Conservation (phyloP, 2,797 vertebrate genomes). For the Brachymystax lenok region DNA sequence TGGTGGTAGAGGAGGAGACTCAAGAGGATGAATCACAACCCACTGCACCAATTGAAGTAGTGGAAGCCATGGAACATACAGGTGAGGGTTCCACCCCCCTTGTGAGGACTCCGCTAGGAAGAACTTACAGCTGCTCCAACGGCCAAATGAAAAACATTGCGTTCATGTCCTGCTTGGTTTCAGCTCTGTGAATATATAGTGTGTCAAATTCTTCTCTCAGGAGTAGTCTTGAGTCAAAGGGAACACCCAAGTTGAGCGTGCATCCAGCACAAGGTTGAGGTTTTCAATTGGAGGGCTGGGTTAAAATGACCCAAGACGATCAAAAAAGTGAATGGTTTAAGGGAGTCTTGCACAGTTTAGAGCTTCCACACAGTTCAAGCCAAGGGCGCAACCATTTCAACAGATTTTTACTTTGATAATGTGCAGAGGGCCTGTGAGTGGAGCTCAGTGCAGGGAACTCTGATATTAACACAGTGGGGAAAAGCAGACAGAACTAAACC, state of each 20-base stretch:
- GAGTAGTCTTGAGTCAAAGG: background rate
- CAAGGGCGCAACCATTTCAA: background rate
- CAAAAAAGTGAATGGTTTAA: too few relatives aligned
- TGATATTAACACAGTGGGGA: background rate
- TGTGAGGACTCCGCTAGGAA: constrained; percentile 23
- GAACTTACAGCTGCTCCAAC: background rate
- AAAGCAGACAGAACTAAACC: background rate
- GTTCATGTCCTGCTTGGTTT: background rate
- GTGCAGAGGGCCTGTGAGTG: background rate
- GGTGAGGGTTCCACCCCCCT: constrained; percentile 38
- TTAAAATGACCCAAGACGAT: background rate
- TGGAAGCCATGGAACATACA: constrained; percentile 42
- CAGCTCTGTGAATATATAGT: background rate
- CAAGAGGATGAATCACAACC: constrained; percentile 28
- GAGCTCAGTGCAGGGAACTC: background rate
- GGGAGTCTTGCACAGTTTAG: too few relatives aligned
- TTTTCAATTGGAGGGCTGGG: background rate
- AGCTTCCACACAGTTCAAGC: background rate
- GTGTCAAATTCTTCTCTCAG: background rate
- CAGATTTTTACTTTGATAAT: background rate
- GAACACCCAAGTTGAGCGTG: too few relatives aligned
- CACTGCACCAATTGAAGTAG: constrained; percentile 22
- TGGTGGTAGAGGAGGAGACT: background rate
- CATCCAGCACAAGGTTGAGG: too few relatives aligned
- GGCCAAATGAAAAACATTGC: background rate